Evolutionary conservation across 2,797 vertebrate species (phyloP).

Genomic region (Lithobates sylvaticus): DNA sequence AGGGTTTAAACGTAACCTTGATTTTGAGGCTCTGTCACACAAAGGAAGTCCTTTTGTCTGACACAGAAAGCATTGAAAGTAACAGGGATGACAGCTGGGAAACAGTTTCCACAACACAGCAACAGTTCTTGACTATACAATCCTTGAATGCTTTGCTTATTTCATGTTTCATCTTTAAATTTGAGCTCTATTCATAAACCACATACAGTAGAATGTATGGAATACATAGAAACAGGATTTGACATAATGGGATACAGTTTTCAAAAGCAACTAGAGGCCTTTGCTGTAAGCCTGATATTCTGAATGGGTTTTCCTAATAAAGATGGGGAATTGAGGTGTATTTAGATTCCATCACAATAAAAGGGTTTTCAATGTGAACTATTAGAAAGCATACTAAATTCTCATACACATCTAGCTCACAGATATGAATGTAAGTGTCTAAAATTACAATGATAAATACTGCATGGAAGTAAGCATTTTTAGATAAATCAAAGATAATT

Average conservation of each 20-base stretch:
- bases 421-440: not conserved
- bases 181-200: slow-evolving; percentile 4
- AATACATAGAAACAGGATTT: not conserved
- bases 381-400: not conserved
- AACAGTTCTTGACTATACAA: slow-evolving; percentile 12
- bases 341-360: not conserved
- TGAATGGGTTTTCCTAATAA: not conserved
- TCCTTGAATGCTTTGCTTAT: slow-evolving; percentile 13
- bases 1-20: slow-evolving; percentile 32
- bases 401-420: not conserved
- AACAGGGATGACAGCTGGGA: slow-evolving; percentile 22
- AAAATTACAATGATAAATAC: not conserved
- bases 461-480: not conserved
- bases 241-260: not conserved
- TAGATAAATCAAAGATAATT: too few species aligned
- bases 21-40: slow-evolving; percentile 17
- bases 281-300: not conserved
- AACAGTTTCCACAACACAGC: not conserved
- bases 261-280: not conserved
- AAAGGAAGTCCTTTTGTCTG: not conserved
- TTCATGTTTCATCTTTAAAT: slow-evolving; percentile 9
- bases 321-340: not conserved
- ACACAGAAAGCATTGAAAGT: not conserved
- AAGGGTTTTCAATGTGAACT: not conserved
- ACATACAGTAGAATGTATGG: not conserved